These are phyloP conservation scores for Andricus quercusramuli DNA, from an alignment of 2,888 invertebrate genomes.

Conservation along the genomic window DNA sequence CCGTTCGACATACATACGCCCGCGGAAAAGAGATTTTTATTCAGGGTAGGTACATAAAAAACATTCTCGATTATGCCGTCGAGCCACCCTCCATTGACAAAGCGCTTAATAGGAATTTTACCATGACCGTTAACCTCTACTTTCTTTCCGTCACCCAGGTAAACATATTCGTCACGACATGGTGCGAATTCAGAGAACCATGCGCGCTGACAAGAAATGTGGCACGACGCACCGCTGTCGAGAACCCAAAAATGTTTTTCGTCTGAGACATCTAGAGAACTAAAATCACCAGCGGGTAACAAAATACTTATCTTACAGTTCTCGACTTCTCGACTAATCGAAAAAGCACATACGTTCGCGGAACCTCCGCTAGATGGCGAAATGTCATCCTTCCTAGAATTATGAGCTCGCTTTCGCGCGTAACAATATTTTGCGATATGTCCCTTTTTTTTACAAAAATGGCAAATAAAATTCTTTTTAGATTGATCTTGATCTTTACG, in stretches of 20 bases:
- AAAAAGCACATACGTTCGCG: background rate
- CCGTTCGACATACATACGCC: no score
- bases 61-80: slow-evolving; percentile 7
- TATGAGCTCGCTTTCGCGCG: slow-evolving; percentile 19
- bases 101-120: no score
- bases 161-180: no score
- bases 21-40: no score
- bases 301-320: background rate
- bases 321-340: background rate
- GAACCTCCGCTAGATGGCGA: no score
- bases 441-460: slow-evolving; percentile 42
- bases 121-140: no score
- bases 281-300: no score
- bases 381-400: background rate
- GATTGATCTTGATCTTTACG: background rate
- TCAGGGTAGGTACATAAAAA: no score
- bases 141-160: no score
- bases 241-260: background rate
- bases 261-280: no score
- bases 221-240: slow-evolving; percentile 41
- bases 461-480: slow-evolving; percentile 42
- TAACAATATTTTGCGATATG: slow-evolving; percentile 44
- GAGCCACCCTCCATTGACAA: background rate
- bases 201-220: no score
- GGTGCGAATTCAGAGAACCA: no score